phyloP scores from a whole-genome alignment of 1,140 invertebrate species.

The Zaprionus taronus region DNA sequence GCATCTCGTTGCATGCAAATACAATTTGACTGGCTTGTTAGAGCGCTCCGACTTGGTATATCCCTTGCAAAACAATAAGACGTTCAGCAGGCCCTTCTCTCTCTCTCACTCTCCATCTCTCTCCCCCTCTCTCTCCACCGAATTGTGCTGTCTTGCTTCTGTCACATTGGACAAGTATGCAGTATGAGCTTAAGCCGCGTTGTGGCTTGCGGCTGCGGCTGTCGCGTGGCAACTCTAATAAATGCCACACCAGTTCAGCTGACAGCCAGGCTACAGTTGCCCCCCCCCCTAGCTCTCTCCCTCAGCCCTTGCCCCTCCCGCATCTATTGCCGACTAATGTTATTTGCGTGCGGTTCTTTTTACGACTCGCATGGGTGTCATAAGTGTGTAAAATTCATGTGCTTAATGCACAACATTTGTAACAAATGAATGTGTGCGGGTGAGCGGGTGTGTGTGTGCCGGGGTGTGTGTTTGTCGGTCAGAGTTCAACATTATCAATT shows the following conservation, averaged over 20 bases:
- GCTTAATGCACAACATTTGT: conserved; percentile 79
- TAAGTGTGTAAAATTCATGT: conserved; percentile 80
- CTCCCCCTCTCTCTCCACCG: not conserved
- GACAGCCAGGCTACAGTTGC: conserved; percentile 37
- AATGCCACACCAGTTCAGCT: conserved; percentile 74
- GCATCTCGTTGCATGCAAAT: conserved; percentile 75
- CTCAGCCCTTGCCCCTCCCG: not conserved
- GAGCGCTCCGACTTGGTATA: conserved; percentile 48
- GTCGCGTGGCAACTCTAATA: conserved; percentile 77
- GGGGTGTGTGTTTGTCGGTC: conserved; percentile 25
- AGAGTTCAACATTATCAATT: conserved; percentile 55
- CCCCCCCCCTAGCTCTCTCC: not conserved
- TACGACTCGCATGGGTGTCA: conserved; percentile 76
- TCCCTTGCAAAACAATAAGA: conserved; percentile 73
- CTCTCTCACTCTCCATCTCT: too few relatives aligned
- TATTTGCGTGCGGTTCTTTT: conserved; percentile 75
- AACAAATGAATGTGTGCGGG: conserved; percentile 19
- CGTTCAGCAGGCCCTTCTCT: conserved; percentile 10
- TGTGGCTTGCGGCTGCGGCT: conserved; percentile 53
- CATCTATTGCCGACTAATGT: conserved; percentile 64
- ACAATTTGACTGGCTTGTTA: conserved; percentile 79
- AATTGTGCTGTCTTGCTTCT: conserved; percentile 36
- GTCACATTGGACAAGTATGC: conserved; percentile 77
- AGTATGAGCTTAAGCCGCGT: conserved; percentile 75
- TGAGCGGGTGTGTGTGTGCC: not conserved